Percentiles rank a stretch among this genome's conserved stretches.
These are phyloP conservation scores for Bergia puertoricense DNA, from an alignment of 92 coral and sea anemone species.

Conservation along the genomic window DNA sequence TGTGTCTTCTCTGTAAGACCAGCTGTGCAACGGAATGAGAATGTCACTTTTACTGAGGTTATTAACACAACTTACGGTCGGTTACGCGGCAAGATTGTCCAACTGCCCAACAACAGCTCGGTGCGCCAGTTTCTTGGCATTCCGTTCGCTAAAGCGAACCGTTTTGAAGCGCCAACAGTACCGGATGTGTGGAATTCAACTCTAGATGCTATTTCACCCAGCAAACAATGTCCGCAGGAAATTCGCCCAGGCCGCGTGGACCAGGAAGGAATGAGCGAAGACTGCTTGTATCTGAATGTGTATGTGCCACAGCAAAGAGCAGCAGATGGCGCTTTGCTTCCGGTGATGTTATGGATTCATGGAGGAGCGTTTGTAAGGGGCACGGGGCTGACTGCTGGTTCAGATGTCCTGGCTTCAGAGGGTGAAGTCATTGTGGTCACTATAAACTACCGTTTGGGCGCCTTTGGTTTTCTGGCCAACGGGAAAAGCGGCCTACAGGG, in stretches of 20 bases:
- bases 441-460: slow-evolving; percentile 36
- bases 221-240: slow-evolving; percentile 24
- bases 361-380: slow-evolving; percentile 46
- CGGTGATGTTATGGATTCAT: slow-evolving; percentile 53
- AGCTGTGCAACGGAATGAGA: not conserved
- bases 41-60: not conserved
- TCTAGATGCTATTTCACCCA: not conserved
- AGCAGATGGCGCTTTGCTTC: not conserved
- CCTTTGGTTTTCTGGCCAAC: slow-evolving; percentile 26
- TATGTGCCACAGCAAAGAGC: slow-evolving; percentile 40
- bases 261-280: slow-evolving; percentile 48
- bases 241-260: not conserved
- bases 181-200: slow-evolving; percentile 35
- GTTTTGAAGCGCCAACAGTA: slow-evolving; percentile 23
- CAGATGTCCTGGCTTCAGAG: slow-evolving; percentile 32
- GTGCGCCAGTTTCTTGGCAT: slow-evolving; percentile 30
- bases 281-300: slow-evolving; percentile 55
- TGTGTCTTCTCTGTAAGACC: too few relatives aligned
- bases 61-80: slow-evolving; percentile 39
- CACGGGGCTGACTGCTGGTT: not conserved
- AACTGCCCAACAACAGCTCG: not conserved
- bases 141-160: slow-evolving; percentile 39
- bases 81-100: slow-evolving; percentile 4
- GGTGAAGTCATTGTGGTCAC: slow-evolving; percentile 43
- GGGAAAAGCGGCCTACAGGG: not conserved